Evolutionary conservation across 2,888 invertebrate genomes (phyloP), one percentile per base, ranked within the genome.

Genomic region (Gastrophysa polygoni): DNA sequence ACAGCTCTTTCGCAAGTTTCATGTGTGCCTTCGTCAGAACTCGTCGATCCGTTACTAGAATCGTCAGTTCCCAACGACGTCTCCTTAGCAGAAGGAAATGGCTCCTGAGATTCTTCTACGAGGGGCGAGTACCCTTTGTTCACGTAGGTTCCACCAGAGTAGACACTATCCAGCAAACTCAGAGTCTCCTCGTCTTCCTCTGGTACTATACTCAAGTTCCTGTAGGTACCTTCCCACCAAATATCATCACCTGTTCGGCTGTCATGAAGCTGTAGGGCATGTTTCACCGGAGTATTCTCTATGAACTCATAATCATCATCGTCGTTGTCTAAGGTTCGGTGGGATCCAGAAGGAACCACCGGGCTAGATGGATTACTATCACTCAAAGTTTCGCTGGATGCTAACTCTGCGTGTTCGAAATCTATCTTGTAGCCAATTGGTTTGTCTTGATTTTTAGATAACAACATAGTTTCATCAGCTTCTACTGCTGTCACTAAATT

Each of bases 191-290:
- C 82, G 62, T 81, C 81, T 73, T 82, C 81, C 65, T 82, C 81
- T 0, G 80, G 80, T n/a, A 82, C 81, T 34, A 80, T 75, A 63
- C 80, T 81, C n/a, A 82, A 73, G 69, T 82, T 81, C 49, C 81
- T 68, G 63, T 81, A 81, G 6, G 80, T 77, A 21, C 81, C 81
- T 69, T 82, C 81, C 75, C 78, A 81, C 81, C 81, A 82, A 60
- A 81, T 76, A 64, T 80, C 79, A 29, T 71, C 67, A 54, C 70
- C 71, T 8, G 70, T 68, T 29, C 64, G 51, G 44, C 64, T 63
- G 43, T 72, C 71, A 46, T 70, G 68, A 6, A 71, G 55, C 52
- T 69, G 73, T 57, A 72, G 68, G 10, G 67, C 68, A 61, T 73
- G 71, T 18, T 64, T 68, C 1, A 73, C 63, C 3, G 73, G 61